Evolutionary conservation across 1,140 invertebrate genomes (phyloP), one percentile per base, ranked within the genome.

Genomic region (Halictus rubicundus): DNA sequence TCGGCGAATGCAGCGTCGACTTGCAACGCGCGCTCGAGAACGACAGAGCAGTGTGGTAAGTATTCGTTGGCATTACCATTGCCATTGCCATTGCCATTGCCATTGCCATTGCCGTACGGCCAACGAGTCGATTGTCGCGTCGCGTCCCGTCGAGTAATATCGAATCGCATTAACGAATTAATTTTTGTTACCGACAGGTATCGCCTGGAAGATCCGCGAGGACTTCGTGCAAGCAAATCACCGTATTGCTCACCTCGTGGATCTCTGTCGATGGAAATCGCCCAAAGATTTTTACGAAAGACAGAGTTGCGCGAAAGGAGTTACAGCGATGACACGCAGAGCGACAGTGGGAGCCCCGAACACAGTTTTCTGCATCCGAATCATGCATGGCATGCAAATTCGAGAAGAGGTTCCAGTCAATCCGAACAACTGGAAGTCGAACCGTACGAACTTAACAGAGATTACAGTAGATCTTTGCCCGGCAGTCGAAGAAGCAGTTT

Each of bases 371-470:
- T 97, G 16, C 97, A 97, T 92, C 97, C 97, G 0, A 97, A 98
- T 92, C 96, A 97, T 88, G 97, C 97, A 0, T 97, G 95, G 94
- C 94, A 95, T 39, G 94, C 93, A 7, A 96, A 95, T 63, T 97
- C 96, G 0, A 92, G 97, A 69, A 94, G 97, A 52, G 97, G 97
- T 32, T 97, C 97, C 16, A 97, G 96, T 42, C 96, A 97, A 88
- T 97, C 96, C 1, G 97, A 97, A 87, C 96, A 96, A 66, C 93
- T 97, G 27, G 97, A 97, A 90, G 95, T 97, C 37, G 97, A 98
- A 89, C 96, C 96, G 0, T 97, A 97, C 89, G 96, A 97, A 91
- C 94, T 97, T 23, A 96, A 94, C 69, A 96, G 97, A 90, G 96
- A 97, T 92, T 97, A 97, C 90, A 97, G 96, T 23, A 94, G 96